Conservation (phyloP, 30 jellyfish, hydroid and myxozoan species). For the Clytia hemisphaerica region DNA sequence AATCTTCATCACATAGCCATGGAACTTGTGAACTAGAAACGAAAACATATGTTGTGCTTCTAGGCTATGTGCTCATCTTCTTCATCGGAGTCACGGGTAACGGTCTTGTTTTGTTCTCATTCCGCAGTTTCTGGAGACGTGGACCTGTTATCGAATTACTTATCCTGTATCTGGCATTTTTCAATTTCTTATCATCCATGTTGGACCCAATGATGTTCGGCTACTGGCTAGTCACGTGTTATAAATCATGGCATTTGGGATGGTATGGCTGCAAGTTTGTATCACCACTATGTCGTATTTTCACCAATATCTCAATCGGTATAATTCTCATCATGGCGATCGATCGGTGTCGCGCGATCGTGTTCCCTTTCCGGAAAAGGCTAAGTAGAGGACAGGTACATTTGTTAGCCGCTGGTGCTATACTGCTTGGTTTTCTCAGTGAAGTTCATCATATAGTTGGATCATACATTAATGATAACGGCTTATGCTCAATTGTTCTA, state of each 20-base stretch:
- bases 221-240: constrained; percentile 47
- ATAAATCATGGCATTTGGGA: constrained; percentile 70
- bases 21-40: no score
- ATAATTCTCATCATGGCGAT: constrained; percentile 59
- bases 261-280: constrained; percentile 72
- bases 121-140: constrained; percentile 34
- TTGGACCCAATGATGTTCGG: constrained; percentile 44
- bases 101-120: constrained; percentile 30
- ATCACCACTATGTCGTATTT: constrained; percentile 45
- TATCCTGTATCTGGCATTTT: constrained; percentile 52
- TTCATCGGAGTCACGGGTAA: constrained; percentile 68
- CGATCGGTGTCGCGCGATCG: constrained; percentile 82
- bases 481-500: constrained; percentile 1
- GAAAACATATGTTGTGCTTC: no score
- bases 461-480: background rate
- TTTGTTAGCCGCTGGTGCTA: constrained; percentile 13
- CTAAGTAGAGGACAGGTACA: constrained; percentile 38
- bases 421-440: constrained; percentile 27
- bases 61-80: constrained; percentile 36
- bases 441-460: constrained; percentile 34
- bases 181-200: constrained; percentile 57
- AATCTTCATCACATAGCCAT: no score
- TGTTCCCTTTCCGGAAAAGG: constrained; percentile 54
- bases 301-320: constrained; percentile 55
- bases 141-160: constrained; percentile 68